phyloP scores from a whole-genome alignment of 2,113 vertebrate genomes.

The Lichenostomus cassidix region DNA sequence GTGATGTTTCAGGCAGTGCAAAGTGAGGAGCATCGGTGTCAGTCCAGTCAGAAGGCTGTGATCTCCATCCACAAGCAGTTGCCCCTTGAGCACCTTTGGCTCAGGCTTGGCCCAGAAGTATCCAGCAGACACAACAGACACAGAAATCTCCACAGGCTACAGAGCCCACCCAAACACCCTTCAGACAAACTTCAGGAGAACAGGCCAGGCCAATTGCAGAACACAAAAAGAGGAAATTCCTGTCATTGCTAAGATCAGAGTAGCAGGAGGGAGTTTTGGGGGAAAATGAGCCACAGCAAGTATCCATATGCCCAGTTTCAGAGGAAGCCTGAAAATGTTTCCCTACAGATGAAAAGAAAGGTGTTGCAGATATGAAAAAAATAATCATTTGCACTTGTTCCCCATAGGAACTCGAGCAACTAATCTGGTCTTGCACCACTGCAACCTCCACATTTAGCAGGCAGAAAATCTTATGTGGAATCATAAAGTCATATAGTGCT shows the following conservation, averaged over 20 bases:
- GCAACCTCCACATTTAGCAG: background rate
- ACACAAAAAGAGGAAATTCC: background rate
- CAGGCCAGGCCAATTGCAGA: background rate
- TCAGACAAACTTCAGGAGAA: background rate
- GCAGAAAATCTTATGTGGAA: background rate
- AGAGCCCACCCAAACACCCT: background rate
- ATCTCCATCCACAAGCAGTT: background rate
- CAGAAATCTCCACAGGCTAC: background rate
- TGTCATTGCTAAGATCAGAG: background rate
- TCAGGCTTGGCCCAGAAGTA: background rate
- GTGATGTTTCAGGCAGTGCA: background rate
- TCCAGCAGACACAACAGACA: background rate
- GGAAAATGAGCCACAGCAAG: background rate
- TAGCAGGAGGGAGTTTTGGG: background rate
- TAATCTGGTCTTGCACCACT: background rate
- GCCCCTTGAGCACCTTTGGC: background rate
- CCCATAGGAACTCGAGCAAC: background rate
- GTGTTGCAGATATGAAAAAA: background rate
- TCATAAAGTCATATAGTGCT: background rate
- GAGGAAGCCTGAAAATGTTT: background rate
- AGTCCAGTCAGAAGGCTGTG: background rate
- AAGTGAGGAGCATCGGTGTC: background rate
- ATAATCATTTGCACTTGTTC: background rate
- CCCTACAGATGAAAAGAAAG: background rate
- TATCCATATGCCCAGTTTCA: background rate